Conservation (phyloP, 2,113 vertebrate species). For the Rhegmatorhina hoffmannsi region DNA sequence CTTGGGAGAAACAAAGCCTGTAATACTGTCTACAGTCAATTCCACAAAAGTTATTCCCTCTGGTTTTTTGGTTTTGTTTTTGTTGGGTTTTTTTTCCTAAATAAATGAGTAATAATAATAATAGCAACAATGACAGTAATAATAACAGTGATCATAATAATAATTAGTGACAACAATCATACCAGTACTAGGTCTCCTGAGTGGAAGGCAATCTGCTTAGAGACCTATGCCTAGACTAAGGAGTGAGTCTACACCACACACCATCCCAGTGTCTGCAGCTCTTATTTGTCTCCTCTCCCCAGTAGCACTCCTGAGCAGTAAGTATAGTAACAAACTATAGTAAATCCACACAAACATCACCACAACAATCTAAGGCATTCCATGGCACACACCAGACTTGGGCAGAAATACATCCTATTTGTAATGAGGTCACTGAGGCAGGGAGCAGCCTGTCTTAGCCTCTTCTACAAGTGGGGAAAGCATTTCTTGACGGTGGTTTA, state of each 20-base stretch:
- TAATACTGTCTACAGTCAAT: background rate
- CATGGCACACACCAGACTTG: rapidly evolving
- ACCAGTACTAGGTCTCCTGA: background rate
- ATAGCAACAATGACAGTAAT: rapidly evolving
- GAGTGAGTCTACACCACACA: rapidly evolving
- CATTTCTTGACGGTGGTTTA: background rate
- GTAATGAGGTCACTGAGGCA: background rate
- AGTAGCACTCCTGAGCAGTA: background rate
- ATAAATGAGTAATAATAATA: background rate
- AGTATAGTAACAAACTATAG: background rate
- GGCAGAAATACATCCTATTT: rapidly evolving
- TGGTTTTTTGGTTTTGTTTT: background rate
- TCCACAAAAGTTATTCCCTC: background rate
- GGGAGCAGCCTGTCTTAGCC: background rate
- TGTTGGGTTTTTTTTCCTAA: background rate
- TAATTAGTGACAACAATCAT: background rate
- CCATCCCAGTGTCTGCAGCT: background rate
- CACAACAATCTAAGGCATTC: background rate
- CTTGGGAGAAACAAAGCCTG: background rate
- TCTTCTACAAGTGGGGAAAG: rapidly evolving
- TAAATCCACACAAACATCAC: background rate
- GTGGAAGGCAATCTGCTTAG: background rate
- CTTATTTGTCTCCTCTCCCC: background rate
- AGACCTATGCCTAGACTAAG: background rate
- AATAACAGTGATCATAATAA: rapidly evolving